These are phyloP conservation scores for Dendrolimus pini DNA, from an alignment of 2,888 invertebrate genomes.

Conservation along the genomic window DNA sequence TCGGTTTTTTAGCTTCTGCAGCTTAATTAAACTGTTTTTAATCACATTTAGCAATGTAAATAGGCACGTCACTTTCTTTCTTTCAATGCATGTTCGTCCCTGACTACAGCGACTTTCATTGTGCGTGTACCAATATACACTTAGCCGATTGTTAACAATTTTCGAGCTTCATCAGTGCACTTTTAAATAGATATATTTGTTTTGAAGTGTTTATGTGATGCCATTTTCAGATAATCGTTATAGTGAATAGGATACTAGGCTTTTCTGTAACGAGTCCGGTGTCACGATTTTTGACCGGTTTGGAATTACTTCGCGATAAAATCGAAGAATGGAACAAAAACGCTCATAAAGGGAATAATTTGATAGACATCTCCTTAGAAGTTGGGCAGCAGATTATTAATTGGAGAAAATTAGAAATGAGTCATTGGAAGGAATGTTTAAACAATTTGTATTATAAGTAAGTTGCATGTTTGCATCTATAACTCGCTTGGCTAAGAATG, in stretches of 20 bases:
- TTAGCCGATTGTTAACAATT: too few species aligned
- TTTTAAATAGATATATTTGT: too few species aligned
- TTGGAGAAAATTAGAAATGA: slow-evolving; percentile 94
- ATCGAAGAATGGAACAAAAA: slow-evolving; percentile 95
- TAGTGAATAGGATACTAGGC: slow-evolving; percentile 79
- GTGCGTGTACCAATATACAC: too few species aligned
- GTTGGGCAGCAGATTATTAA: slow-evolving; percentile 89
- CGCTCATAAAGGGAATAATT: slow-evolving; percentile 90
- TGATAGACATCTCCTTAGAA: slow-evolving; percentile 82
- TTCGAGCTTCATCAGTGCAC: too few species aligned
- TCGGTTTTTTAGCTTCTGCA: too few species aligned
- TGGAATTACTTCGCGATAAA: slow-evolving; percentile 91
- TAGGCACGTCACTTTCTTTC: too few species aligned
- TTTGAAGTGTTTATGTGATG: too few species aligned
- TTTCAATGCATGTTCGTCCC: too few species aligned
- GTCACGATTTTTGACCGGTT: slow-evolving; percentile 91
- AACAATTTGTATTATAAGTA: slow-evolving; percentile 80
- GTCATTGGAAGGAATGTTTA: slow-evolving; percentile 91
- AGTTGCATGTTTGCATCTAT: background rate
- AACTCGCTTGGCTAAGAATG: too few species aligned
- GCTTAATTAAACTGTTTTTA: too few species aligned
- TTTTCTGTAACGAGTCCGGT: slow-evolving; percentile 90
- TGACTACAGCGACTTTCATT: too few species aligned
- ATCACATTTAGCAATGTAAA: too few species aligned
- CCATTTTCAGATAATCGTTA: slow-evolving; percentile 76